phyloP scores from a whole-genome alignment of 2,888 invertebrate genomes.

The Drosophila basisetae region DNA sequence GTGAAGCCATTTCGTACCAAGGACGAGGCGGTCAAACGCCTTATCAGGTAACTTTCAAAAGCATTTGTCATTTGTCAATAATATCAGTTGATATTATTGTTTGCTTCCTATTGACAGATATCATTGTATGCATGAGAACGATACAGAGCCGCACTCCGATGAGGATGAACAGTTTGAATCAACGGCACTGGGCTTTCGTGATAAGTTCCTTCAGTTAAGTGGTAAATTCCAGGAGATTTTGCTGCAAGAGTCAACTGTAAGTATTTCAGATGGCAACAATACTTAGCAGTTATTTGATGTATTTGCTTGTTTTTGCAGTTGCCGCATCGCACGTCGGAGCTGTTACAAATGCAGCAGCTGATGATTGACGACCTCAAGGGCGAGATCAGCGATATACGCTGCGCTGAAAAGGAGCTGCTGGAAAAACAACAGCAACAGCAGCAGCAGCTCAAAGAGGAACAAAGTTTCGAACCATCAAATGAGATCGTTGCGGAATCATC shows the following conservation, averaged over 20 bases:
- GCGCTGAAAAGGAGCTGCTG: slow-evolving; percentile 80
- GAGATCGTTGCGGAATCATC: not conserved
- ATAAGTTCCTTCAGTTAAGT: slow-evolving; percentile 89
- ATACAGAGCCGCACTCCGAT: slow-evolving; percentile 88
- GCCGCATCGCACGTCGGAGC: slow-evolving; percentile 90
- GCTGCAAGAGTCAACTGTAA: slow-evolving; percentile 92
- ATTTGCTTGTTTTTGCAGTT: slow-evolving; percentile 86
- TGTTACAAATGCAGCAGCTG: slow-evolving; percentile 91
- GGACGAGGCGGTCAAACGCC: slow-evolving; percentile 90
- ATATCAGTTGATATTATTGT: not conserved
- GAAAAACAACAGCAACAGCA: slow-evolving; percentile 44
- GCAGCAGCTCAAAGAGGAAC: slow-evolving; percentile 52
- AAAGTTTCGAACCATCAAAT: slow-evolving; percentile 15
- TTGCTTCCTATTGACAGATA: slow-evolving; percentile 85
- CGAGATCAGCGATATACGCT: slow-evolving; percentile 87
- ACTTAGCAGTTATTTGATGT: not conserved
- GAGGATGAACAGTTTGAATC: slow-evolving; percentile 90
- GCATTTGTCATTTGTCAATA: too few relatives aligned
- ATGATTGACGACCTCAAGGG: slow-evolving; percentile 90
- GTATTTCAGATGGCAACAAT: slow-evolving; percentile 39
- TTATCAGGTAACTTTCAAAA: slow-evolving; percentile 86
- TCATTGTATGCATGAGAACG: slow-evolving; percentile 89
- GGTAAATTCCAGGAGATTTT: slow-evolving; percentile 91
- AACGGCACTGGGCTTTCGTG: slow-evolving; percentile 89
- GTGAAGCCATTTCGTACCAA: slow-evolving; percentile 90